Conservation (phyloP, 2,113 vertebrate species). For the Thunnus maccoyii region DNA sequence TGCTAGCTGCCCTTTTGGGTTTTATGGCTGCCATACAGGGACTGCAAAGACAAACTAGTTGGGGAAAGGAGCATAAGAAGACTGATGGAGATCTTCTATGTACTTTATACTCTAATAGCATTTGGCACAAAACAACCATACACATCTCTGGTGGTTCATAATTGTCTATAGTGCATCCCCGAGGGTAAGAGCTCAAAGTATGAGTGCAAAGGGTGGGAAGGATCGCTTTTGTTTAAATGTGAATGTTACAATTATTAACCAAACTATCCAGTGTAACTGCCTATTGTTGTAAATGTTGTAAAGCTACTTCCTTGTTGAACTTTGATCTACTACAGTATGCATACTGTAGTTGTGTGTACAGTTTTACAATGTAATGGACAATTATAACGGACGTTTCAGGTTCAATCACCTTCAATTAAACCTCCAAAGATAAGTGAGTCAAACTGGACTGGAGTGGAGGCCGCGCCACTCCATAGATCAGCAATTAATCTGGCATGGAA, state of each 20-base stretch:
- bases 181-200: too few relatives aligned
- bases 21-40: background rate
- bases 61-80: too few relatives aligned
- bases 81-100: too few relatives aligned
- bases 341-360: background rate
- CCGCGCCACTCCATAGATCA: too few relatives aligned
- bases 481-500: too few relatives aligned
- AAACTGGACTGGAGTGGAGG: background rate
- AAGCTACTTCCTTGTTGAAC: slow-evolving; percentile 9
- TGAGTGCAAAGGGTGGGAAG: too few relatives aligned
- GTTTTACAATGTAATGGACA: slow-evolving; percentile 15
- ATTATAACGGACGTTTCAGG: background rate
- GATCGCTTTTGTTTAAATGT: background rate
- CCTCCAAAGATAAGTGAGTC: background rate
- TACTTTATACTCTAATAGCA: background rate
- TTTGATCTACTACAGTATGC: background rate
- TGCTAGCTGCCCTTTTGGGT: too few relatives aligned
- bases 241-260: background rate
- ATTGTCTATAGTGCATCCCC: background rate
- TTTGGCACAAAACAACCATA: background rate
- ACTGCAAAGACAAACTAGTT: background rate
- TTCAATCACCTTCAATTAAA: background rate
- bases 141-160: background rate
- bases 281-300: background rate
- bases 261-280: background rate